Conservation (phyloP, 2,888 invertebrate species). For the Monopis laevigella region DNA sequence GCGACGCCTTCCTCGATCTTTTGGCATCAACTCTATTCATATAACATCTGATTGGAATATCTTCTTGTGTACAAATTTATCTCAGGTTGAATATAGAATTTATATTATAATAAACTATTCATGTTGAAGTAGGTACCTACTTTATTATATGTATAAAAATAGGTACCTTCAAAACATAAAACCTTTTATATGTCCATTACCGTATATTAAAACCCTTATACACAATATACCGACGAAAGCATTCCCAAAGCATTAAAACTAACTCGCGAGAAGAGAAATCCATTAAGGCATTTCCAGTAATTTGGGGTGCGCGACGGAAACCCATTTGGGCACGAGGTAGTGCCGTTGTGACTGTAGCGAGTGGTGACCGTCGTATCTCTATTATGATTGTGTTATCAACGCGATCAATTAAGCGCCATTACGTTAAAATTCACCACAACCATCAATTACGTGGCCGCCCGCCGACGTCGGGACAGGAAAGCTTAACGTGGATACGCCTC, state of each 20-base stretch:
- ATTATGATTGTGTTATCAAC: constrained; percentile 48
- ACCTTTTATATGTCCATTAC: too few relatives aligned
- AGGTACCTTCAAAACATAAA: too few relatives aligned
- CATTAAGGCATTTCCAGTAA: constrained; percentile 29
- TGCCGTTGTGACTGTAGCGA: constrained; percentile 22
- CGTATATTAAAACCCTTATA: too few relatives aligned
- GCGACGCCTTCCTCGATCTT: constrained; percentile 1
- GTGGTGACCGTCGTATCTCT: constrained; percentile 31
- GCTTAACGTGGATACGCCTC: constrained; percentile 31
- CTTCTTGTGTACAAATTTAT: too few relatives aligned
- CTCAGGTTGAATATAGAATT: too few relatives aligned
- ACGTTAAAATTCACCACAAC: constrained; percentile 52
- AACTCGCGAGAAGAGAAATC: constrained; percentile 32
- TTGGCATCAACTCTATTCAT: too few relatives aligned
- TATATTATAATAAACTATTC: too few relatives aligned
- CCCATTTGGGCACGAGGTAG: constrained; percentile 39
- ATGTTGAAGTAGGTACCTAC: too few relatives aligned
- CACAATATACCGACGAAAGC: too few relatives aligned
- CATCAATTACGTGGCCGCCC: constrained; percentile 42
- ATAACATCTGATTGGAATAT: too few relatives aligned
- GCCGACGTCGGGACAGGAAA: constrained; percentile 26
- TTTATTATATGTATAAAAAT: too few relatives aligned
- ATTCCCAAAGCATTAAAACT: constrained; percentile 29
- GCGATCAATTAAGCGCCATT: constrained; percentile 56
- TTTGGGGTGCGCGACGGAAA: constrained; percentile 33